phyloP scores from a whole-genome alignment of 2,888 invertebrate species.

The Chaitophorus viminalis region DNA sequence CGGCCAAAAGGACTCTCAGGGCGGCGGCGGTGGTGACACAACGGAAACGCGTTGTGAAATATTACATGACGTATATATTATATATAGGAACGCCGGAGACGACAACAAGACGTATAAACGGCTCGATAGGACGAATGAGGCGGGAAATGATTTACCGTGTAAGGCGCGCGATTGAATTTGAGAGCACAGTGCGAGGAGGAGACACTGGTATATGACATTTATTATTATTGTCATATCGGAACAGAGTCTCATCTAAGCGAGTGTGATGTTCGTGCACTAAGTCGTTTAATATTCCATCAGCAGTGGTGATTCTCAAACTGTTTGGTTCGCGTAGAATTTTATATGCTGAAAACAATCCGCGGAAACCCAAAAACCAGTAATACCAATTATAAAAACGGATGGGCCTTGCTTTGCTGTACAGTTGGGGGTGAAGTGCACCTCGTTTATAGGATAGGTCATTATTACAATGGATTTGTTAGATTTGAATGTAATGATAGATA shows the following conservation, averaged over 20 bases:
- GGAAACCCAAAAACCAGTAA: no score
- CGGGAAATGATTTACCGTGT: not conserved
- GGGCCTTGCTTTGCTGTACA: no score
- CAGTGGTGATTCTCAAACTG: no score
- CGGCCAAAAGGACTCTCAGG: not conserved
- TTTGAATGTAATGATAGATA: no score
- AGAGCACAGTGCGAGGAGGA: not conserved
- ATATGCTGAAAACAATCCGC: no score
- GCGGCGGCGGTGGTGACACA: not conserved
- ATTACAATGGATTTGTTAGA: no score
- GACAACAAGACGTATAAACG: not conserved
- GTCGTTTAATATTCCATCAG: no score
- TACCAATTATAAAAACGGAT: not conserved
- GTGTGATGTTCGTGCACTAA: no score
- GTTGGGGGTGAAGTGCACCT: no score
- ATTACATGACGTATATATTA: no score
- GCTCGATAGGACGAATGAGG: not conserved
- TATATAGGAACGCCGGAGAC: not conserved
- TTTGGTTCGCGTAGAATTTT: no score
- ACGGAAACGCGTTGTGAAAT: constrained; percentile 1
- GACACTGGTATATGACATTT: not conserved
- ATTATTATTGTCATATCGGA: not conserved
- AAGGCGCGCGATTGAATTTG: not conserved
- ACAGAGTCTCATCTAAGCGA: not conserved
- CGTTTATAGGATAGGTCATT: no score